Evolutionary conservation across 1,140 invertebrate species (phyloP).

Genomic region (Helicorthomorpha holstii): DNA sequence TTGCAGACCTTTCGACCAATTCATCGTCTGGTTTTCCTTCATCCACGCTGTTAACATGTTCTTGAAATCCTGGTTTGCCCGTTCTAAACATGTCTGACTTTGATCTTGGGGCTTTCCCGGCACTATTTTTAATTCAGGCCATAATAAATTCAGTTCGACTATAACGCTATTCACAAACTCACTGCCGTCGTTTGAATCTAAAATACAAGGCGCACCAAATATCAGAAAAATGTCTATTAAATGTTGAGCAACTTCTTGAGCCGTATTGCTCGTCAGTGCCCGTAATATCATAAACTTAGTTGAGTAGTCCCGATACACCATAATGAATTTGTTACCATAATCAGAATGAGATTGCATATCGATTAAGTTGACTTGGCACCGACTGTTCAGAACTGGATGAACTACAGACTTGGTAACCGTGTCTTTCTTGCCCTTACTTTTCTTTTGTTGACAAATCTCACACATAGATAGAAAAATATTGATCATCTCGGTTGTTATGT

Average conservation of each 20-base stretch:
- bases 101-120: conserved; percentile 16
- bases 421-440: conserved; percentile 5
- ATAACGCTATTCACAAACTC: conserved; percentile 20
- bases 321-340: conserved; percentile 25
- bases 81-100: no score
- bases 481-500: conserved; percentile 4
- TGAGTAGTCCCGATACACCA: conserved; percentile 30
- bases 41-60: conserved; percentile 9
- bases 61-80: conserved; percentile 13
- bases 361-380: conserved; percentile 30
- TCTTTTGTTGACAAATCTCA: conserved; percentile 9
- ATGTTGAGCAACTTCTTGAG: conserved; percentile 22
- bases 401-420: conserved; percentile 6
- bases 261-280: conserved; percentile 22
- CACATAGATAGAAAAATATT: conserved; percentile 10
- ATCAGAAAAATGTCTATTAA: conserved; percentile 24
- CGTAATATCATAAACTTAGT: conserved; percentile 28
- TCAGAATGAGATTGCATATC: conserved; percentile 27
- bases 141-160: conserved; percentile 16
- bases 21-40: conserved; percentile 10
- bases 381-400: conserved; percentile 6
- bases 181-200: conserved; percentile 24
- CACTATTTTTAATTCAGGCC: conserved; percentile 23
- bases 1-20: conserved; percentile 8
- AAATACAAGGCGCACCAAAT: conserved; percentile 22